Evolutionary conservation across 2,888 invertebrate species (phyloP).

Genomic region (Drosophila cognata): DNA sequence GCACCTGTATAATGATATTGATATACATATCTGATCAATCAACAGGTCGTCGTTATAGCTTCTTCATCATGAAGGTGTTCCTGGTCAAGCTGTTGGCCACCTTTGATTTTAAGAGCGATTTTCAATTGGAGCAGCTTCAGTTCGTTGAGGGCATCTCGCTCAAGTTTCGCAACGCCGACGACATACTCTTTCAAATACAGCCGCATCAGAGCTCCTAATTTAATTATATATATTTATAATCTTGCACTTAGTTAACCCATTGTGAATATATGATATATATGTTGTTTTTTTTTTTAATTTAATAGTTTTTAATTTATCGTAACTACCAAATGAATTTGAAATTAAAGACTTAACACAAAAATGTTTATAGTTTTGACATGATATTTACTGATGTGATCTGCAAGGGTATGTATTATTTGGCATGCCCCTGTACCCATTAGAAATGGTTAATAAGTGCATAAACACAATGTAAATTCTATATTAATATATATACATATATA

Average conservation of each 20-base stretch:
- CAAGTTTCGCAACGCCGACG: slow-evolving; percentile 80
- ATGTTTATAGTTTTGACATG: not conserved
- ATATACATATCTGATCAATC: not conserved
- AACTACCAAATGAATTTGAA: not conserved
- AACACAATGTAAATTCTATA: too few species aligned
- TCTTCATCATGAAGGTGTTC: slow-evolving; percentile 81
- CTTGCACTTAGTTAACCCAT: not conserved
- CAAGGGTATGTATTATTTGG: not conserved
- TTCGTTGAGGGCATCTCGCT: slow-evolving; percentile 82
- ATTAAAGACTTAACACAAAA: not conserved
- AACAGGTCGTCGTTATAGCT: slow-evolving; percentile 82
- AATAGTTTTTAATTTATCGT: not conserved
- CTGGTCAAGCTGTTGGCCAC: slow-evolving; percentile 77
- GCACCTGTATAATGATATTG: not conserved
- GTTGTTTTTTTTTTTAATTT: not conserved
- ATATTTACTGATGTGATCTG: not conserved
- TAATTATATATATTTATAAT: not conserved
- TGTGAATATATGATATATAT: not conserved
- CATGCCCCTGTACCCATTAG: not conserved
- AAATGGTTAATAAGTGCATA: not conserved
- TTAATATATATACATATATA: too few species aligned
- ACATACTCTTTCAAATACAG: slow-evolving; percentile 67
- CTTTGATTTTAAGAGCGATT: slow-evolving; percentile 77
- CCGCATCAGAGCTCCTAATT: slow-evolving; percentile 35
- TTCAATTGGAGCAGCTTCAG: slow-evolving; percentile 74